Conservation (phyloP, 2,113 vertebrate species). For the Piliocolobus tephrosceles region DNA sequence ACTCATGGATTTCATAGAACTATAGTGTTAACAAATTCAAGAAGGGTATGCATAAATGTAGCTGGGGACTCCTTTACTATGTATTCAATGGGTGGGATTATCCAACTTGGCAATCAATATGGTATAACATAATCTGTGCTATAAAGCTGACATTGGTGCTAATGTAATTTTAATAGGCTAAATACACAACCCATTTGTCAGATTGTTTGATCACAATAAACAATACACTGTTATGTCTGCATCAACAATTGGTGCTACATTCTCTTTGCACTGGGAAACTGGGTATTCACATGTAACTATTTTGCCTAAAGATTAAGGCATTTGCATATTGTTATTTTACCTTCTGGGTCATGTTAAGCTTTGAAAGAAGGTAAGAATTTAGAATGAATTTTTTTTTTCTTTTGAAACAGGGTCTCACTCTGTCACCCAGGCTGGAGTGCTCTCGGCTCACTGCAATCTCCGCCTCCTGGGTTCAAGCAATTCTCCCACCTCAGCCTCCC, state of each 20-base stretch:
- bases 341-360: background rate
- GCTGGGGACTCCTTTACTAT: background rate
- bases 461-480: too few relatives aligned
- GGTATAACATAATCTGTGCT: background rate
- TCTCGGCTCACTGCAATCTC: too few relatives aligned
- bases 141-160: background rate
- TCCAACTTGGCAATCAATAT: background rate
- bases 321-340: slow-evolving; percentile 1
- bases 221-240: background rate
- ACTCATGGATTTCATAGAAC: slow-evolving; percentile 50
- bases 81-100: background rate
- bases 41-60: background rate
- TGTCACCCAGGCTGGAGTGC: too few relatives aligned
- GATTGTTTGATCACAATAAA: background rate
- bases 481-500: too few relatives aligned
- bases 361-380: slow-evolving; percentile 29
- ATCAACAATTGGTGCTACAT: background rate
- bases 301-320: background rate
- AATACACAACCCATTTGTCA: slow-evolving; percentile 4
- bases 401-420: too few relatives aligned
- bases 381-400: background rate
- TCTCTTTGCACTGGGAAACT: background rate
- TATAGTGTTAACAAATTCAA: slow-evolving; percentile 16
- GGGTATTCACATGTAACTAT: background rate
- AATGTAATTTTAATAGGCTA: slow-evolving; percentile 3